phyloP scores from a whole-genome alignment of 2,113 vertebrate species.

The Onychostoma macrolepis region DNA sequence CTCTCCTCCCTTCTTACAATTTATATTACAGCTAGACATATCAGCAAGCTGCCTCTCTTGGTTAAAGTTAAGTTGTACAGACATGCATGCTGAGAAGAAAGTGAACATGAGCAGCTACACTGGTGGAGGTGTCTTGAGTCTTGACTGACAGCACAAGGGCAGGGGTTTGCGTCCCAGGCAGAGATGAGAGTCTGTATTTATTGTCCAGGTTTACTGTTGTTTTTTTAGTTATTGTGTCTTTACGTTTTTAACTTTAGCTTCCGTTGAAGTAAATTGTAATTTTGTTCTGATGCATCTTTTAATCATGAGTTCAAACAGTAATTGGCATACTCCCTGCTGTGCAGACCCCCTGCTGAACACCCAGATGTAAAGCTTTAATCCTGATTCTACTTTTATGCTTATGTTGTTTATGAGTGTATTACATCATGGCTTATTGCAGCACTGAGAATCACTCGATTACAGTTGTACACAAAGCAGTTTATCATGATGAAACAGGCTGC shows the following conservation, averaged over 20 bases:
- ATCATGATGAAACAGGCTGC: neutral
- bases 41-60: neutral
- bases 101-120: neutral
- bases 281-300: neutral
- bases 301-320: neutral
- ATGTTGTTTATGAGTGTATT: neutral
- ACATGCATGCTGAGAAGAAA: slow-evolving; percentile 15
- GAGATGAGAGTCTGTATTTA: neutral
- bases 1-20: neutral
- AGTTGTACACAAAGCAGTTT: neutral
- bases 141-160: slow-evolving; percentile 9
- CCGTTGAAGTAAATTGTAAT: neutral
- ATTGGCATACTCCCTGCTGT: neutral
- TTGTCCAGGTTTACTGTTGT: neutral
- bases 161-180: neutral
- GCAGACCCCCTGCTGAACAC: neutral
- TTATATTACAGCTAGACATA: neutral
- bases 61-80: neutral
- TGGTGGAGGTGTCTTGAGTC: neutral
- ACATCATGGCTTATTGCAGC: neutral
- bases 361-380: neutral
- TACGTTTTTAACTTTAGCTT: neutral
- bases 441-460: neutral
- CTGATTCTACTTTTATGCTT: neutral
- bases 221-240: neutral